phyloP scores from a whole-genome alignment of 2,797 vertebrate species.

The Hylomyscus alleni region DNA sequence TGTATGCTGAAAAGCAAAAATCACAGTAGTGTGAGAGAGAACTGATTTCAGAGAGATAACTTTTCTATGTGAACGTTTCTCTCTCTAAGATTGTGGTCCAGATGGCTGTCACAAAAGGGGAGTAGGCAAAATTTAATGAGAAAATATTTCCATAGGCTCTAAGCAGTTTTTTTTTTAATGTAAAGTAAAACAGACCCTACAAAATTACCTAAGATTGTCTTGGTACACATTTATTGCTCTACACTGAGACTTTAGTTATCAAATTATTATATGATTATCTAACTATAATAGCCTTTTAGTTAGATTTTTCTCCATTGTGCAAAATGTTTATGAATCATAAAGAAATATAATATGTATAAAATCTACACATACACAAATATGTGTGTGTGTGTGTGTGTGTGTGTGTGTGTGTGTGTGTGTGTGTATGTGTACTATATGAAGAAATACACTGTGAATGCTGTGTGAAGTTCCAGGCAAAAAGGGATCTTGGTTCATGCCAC shows the following conservation, averaged over 20 bases:
- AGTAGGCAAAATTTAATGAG: background rate
- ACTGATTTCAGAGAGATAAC: constrained; percentile 18
- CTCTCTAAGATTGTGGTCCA: background rate
- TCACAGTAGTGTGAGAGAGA: background rate
- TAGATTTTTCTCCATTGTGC: constrained; percentile 46
- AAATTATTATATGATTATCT: background rate
- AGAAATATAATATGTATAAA: background rate
- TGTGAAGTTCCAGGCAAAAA: background rate
- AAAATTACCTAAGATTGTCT: background rate
- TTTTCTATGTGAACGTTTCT: background rate
- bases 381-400: too few relatives aligned
- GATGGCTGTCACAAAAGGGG: background rate
- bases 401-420: too few relatives aligned
- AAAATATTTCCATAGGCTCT: background rate
- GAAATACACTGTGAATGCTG: background rate
- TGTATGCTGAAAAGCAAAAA: constrained; percentile 92
- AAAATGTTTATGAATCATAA: background rate
- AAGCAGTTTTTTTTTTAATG: background rate
- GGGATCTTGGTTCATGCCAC: background rate
- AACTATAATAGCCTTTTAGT: background rate
- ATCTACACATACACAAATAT: background rate
- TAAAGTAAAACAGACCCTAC: background rate
- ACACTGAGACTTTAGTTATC: background rate
- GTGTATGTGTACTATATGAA: background rate
- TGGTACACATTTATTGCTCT: background rate